phyloP scores from a whole-genome alignment of 53 echinoderm and acorn worm genomes.

The Zoroaster sp. region DNA sequence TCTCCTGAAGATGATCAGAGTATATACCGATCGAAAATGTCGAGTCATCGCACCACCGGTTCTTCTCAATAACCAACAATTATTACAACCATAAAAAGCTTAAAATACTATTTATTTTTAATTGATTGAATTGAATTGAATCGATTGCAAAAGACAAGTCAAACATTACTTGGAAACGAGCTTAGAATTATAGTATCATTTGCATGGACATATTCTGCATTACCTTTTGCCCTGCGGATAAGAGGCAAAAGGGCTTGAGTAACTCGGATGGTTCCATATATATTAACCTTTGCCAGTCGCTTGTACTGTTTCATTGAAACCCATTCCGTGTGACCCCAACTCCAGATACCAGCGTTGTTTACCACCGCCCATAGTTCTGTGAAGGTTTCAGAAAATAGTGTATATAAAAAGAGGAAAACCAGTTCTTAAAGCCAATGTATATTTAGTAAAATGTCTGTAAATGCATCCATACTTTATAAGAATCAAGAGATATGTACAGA shows the following conservation, averaged over 20 bases:
- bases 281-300: conserved; percentile 53
- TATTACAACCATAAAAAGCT: background rate
- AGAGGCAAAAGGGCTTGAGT: conserved; percentile 58
- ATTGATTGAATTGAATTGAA: background rate
- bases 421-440: background rate
- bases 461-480: too few species aligned
- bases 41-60: background rate
- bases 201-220: background rate
- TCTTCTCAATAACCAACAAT: background rate
- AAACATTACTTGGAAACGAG: background rate
- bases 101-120: background rate
- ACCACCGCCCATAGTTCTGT: conserved; percentile 58
- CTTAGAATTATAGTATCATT: background rate
- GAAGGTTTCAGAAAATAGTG: background rate
- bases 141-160: background rate
- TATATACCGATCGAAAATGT: background rate
- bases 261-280: conserved; percentile 54
- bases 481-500: too few species aligned
- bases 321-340: conserved; percentile 51
- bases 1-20: too few species aligned
- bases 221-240: conserved; percentile 58
- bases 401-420: background rate
- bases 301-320: conserved; percentile 25
- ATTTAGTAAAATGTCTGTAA: too few species aligned
- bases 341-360: conserved; percentile 72